Evolutionary conservation across 1,140 invertebrate genomes (phyloP).

Genomic region (Bombus terrestris): DNA sequence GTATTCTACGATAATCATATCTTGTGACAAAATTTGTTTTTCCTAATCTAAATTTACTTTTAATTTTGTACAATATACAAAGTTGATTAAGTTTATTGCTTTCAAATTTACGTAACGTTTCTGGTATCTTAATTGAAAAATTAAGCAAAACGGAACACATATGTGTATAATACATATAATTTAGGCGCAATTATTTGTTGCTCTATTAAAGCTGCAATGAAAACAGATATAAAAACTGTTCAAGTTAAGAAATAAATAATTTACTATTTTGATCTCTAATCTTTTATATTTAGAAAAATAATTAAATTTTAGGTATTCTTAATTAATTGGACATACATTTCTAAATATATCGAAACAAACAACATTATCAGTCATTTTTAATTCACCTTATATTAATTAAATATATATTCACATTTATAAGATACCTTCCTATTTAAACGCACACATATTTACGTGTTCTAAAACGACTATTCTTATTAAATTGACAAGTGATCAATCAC

Average conservation of each 20-base stretch:
- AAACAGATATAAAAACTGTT: background rate
- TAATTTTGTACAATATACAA: no score
- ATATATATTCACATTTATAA: background rate
- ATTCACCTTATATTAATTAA: background rate
- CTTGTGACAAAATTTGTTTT: background rate
- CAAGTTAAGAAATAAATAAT: background rate
- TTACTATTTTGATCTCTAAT: no score
- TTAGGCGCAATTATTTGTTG: no score
- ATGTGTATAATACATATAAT: no score
- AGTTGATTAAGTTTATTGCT: no score
- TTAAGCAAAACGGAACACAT: background rate
- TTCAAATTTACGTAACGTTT: background rate
- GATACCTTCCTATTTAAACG: background rate
- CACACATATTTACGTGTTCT: background rate
- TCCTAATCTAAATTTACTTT: background rate
- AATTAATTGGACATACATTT: background rate
- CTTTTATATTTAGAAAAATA: background rate
- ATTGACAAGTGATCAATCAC: background rate
- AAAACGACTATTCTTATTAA: background rate
- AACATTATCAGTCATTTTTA: background rate
- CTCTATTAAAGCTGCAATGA: background rate
- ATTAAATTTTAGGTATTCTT: background rate
- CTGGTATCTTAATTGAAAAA: background rate
- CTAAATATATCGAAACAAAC: background rate
- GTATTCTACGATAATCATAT: conserved; percentile 36